Conservation (phyloP, 2,888 invertebrate genomes). For the Coenonympha glycerion region DNA sequence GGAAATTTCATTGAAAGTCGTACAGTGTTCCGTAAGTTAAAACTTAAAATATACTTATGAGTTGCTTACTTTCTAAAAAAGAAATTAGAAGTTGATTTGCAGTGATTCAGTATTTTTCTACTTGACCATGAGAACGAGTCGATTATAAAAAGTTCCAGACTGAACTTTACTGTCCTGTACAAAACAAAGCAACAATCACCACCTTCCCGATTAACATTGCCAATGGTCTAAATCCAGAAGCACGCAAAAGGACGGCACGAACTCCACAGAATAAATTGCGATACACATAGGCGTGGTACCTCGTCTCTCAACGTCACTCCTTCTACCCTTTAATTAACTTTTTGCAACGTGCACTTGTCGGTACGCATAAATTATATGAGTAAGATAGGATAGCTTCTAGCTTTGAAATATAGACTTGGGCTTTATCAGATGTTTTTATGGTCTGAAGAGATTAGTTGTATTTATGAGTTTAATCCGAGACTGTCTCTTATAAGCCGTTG, state of each 20-base stretch:
- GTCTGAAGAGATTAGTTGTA: background rate
- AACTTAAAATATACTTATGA: too few species aligned
- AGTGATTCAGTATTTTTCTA: too few species aligned
- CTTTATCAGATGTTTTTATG: conserved; percentile 1
- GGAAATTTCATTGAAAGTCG: too few species aligned
- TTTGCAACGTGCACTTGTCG: conserved; percentile 35
- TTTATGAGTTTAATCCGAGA: background rate
- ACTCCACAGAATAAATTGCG: conserved; percentile 57
- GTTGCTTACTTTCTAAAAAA: too few species aligned
- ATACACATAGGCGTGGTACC: conserved; percentile 53
- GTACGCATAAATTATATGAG: conserved; percentile 26
- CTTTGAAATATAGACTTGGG: conserved; percentile 1
- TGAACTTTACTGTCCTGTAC: too few species aligned
- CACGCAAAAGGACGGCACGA: conserved; percentile 54
- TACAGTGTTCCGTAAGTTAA: too few species aligned
- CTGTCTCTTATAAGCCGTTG: background rate
- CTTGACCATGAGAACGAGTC: too few species aligned
- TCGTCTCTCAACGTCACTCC: conserved; percentile 60
- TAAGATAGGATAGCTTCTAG: conserved; percentile 12
- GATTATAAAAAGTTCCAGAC: too few species aligned
- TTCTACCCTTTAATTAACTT: conserved; percentile 64
- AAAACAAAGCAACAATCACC: conserved; percentile 13
- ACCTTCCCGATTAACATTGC: conserved; percentile 27
- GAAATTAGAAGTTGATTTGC: too few species aligned
- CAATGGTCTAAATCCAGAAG: conserved; percentile 42